phyloP scores from a whole-genome alignment of 1,140 invertebrate species.

The Drosophila chauvacae region DNA sequence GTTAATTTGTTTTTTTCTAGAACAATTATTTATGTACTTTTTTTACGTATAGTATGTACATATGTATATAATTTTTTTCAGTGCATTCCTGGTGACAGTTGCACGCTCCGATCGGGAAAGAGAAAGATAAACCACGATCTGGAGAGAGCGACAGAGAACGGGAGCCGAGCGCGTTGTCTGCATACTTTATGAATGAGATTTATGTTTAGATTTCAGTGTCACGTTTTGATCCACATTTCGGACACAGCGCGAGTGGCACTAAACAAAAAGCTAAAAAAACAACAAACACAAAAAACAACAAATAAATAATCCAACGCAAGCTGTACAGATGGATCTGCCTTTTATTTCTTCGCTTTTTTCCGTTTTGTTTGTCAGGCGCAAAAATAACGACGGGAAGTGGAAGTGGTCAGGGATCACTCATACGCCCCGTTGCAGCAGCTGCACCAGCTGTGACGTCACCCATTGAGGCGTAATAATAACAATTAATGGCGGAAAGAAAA shows the following conservation, averaged over 20 bases:
- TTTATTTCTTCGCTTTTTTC: background rate
- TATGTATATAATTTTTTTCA: background rate
- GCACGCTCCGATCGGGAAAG: constrained; percentile 10
- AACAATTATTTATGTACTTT: too few relatives aligned
- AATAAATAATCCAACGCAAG: constrained; percentile 10
- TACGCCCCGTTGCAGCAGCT: constrained; percentile 40
- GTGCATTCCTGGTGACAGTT: constrained; percentile 23
- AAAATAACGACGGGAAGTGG: constrained; percentile 38
- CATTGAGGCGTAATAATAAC: background rate
- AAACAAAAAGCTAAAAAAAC: constrained; percentile 5
- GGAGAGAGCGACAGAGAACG: background rate
- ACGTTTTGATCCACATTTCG: constrained; percentile 78
- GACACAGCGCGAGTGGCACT: constrained; percentile 21
- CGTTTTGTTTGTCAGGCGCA: background rate
- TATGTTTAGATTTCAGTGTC: constrained; percentile 79
- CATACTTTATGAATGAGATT: constrained; percentile 79
- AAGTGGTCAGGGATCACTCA: constrained; percentile 41
- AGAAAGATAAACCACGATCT: constrained; percentile 1
- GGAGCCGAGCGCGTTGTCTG: constrained; percentile 35
- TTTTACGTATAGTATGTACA: too few relatives aligned
- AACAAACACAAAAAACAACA: background rate
- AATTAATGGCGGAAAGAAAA: background rate
- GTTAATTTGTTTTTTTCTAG: too few relatives aligned
- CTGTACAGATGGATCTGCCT: constrained; percentile 10
- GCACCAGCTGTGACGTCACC: constrained; percentile 27